phyloP scores from a whole-genome alignment of 1,140 invertebrate species.

The Euura saliciscinereae region DNA sequence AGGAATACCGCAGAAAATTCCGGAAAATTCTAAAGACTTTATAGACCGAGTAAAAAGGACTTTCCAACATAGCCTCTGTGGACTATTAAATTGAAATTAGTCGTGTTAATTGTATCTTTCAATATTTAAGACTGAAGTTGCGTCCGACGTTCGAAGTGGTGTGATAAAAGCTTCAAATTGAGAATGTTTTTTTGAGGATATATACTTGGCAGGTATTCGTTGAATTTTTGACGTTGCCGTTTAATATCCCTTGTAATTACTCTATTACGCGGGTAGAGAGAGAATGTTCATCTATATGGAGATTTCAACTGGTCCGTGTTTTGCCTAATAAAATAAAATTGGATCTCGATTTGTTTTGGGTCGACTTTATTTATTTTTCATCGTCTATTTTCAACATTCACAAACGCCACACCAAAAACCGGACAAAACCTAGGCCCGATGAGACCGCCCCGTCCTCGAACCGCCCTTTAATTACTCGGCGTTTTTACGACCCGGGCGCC shows the following conservation, averaged over 20 bases:
- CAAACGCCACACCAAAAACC: background rate
- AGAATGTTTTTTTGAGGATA: too few relatives aligned
- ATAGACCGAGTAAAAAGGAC: too few relatives aligned
- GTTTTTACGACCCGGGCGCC: constrained; percentile 43
- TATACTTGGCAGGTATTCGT: too few relatives aligned
- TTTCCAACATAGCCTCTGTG: too few relatives aligned
- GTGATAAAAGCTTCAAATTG: too few relatives aligned
- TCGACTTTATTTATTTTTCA: background rate
- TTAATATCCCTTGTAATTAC: background rate
- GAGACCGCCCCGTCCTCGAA: constrained; percentile 24
- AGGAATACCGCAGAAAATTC: too few relatives aligned
- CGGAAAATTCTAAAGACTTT: too few relatives aligned
- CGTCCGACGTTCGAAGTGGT: too few relatives aligned
- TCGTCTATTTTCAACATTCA: background rate
- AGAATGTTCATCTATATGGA: background rate
- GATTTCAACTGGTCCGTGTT: background rate
- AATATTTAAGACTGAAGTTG: too few relatives aligned
- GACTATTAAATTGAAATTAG: too few relatives aligned
- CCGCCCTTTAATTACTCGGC: constrained; percentile 47
- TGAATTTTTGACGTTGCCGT: too few relatives aligned
- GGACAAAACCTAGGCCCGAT: constrained; percentile 2
- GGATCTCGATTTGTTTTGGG: background rate
- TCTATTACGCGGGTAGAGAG: background rate
- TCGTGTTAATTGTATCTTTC: too few relatives aligned
- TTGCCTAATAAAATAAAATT: background rate